phyloP scores from a whole-genome alignment of 1,140 invertebrate species.

The Paraescarpia echinospica region DNA sequence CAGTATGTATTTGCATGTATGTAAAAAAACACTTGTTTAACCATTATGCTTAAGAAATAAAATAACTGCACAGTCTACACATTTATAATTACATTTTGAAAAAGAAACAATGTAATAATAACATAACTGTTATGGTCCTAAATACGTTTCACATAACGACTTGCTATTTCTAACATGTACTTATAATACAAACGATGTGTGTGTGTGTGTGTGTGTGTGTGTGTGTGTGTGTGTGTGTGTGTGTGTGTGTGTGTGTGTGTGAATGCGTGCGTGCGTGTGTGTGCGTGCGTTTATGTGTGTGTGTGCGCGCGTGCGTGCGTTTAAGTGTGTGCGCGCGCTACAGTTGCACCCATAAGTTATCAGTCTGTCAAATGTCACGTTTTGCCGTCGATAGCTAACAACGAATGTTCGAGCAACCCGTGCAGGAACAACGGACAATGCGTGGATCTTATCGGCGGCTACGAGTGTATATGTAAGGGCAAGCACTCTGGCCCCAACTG shows the following conservation, averaged over 20 bases:
- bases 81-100: neutral
- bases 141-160: too few relatives aligned
- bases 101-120: neutral
- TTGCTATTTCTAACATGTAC: too few relatives aligned
- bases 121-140: too few relatives aligned
- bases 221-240: constrained; percentile 3
- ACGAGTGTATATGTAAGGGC: constrained; percentile 20
- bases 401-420: constrained; percentile 24
- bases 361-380: neutral
- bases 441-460: constrained; percentile 21
- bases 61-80: too few relatives aligned
- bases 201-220: constrained; percentile 3
- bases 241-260: neutral
- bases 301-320: neutral
- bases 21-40: too few relatives aligned
- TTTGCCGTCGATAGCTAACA: constrained; percentile 9
- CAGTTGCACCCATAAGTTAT: neutral
- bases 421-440: constrained; percentile 26
- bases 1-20: too few relatives aligned
- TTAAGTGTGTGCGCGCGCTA: neutral
- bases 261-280: neutral
- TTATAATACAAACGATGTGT: too few relatives aligned
- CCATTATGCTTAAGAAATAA: neutral
- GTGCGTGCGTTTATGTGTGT: neutral
- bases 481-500: constrained; percentile 11